A percentile compares a stretch with the other conserved stretches of the same genome.
Evolutionary conservation across 2,888 invertebrate genomes (phyloP).

Genomic region (Drosophila macrospina): DNA sequence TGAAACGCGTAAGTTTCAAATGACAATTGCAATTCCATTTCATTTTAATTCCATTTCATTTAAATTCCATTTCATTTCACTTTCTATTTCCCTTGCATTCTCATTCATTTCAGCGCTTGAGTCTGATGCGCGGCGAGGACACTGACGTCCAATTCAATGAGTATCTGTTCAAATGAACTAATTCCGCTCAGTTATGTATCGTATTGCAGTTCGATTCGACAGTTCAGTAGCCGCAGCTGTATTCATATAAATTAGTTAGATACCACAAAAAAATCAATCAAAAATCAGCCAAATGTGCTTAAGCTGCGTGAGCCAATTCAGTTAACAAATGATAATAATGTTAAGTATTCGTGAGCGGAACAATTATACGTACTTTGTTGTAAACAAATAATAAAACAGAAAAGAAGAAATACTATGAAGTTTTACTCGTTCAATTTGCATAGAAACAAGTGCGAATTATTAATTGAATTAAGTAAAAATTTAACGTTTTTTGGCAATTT

Average conservation of each 20-base stretch:
- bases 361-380: constrained; percentile 5
- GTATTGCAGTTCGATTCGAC: background rate
- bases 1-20: constrained; percentile 73
- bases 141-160: constrained; percentile 63
- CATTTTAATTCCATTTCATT: too few relatives aligned
- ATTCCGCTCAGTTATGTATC: background rate
- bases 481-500: too few relatives aligned
- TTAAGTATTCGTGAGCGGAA: constrained; percentile 3
- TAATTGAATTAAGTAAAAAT: too few relatives aligned
- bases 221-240: background rate
- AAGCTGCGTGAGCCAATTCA: background rate
- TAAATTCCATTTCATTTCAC: background rate
- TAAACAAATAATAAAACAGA: background rate
- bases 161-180: constrained; percentile 63
- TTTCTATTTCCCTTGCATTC: background rate
- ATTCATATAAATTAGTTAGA: background rate
- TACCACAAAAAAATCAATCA: background rate
- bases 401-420: background rate
- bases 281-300: background rate
- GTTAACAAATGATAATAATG: constrained; percentile 1
- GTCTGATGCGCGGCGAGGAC: constrained; percentile 59
- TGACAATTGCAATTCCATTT: background rate
- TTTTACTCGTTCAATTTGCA: too few relatives aligned
- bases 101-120: constrained; percentile 52
- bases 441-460: too few relatives aligned